Conservation (phyloP, 2,797 vertebrate genomes). For the Oryzias sinensis region DNA sequence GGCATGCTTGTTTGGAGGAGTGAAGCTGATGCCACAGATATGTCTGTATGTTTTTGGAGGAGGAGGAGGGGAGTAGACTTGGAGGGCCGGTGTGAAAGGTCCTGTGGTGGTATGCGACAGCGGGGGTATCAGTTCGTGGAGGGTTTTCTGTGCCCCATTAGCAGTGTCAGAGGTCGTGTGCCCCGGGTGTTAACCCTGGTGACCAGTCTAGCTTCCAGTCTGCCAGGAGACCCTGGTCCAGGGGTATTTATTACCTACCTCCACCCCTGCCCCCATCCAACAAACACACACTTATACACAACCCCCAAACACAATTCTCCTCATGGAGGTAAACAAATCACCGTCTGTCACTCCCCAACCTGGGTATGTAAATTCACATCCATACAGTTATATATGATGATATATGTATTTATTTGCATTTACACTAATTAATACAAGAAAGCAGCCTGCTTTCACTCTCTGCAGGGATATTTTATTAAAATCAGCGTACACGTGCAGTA, state of each 20-base stretch:
- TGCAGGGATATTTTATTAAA: slow-evolving; percentile 35
- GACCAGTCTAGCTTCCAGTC: slow-evolving; percentile 84
- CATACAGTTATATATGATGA: slow-evolving; percentile 59
- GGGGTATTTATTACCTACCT: slow-evolving; percentile 80
- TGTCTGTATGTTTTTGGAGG: slow-evolving; percentile 59
- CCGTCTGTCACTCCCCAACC: slow-evolving; percentile 39
- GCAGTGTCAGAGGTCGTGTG: slow-evolving; percentile 81
- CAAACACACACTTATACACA: slow-evolving; percentile 17
- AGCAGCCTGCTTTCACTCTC: slow-evolving; percentile 10
- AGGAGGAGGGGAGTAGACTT: slow-evolving; percentile 32
- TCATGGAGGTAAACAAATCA: slow-evolving; percentile 71
- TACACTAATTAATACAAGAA: slow-evolving; percentile 36
- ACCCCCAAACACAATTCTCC: slow-evolving; percentile 53
- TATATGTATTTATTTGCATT: slow-evolving; percentile 62
- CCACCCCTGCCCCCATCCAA: slow-evolving; percentile 12
- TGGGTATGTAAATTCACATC: slow-evolving; percentile 56
- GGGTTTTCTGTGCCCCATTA: slow-evolving; percentile 84
- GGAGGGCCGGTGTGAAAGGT: slow-evolving; percentile 79
- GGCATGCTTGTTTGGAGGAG: slow-evolving; percentile 29
- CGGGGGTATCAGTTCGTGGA: slow-evolving; percentile 80
- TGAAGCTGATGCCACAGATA: slow-evolving; percentile 59
- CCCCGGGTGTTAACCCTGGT: slow-evolving; percentile 82
- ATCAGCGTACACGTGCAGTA: slow-evolving; percentile 10
- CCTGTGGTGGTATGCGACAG: slow-evolving; percentile 79
- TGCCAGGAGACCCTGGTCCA: slow-evolving; percentile 77